Evolutionary conservation across 2,888 invertebrate species (phyloP), one percentile per base, ranked within the genome.

Genomic region (Sarcophaga caerulescens): DNA sequence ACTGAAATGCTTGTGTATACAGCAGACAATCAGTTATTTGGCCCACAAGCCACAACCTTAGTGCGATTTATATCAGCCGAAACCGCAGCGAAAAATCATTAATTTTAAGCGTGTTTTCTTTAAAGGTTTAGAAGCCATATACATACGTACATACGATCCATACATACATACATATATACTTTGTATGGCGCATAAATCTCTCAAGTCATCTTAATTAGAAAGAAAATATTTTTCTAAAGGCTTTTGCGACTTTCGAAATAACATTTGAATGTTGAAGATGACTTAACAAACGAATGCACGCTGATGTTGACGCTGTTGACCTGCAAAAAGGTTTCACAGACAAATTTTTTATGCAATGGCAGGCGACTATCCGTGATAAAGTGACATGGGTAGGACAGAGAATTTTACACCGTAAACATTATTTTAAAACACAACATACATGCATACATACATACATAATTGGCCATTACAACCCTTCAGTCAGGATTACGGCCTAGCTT

Each of bases 121-220:
- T 35, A 35, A 70, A 47, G 57, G 25, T 63, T 63, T 47, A 63
- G 14, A 14, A 35, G 35, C 35, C 35, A 10, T 10, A 35, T 10
- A 35, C 35, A 2, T 8, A 35, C 35, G 8, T 6, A 35, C 8
- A 2, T 35, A 35, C 35, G 25, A 25, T 25, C 25, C 25, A 25
- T 25, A 25, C 35, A 8, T 25, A 25, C 25, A 25, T 25, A 25
- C 25, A 0, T 4, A 25, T 8, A 35, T 35, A 10, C 35, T 35
- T 35, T 35, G 35, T 35, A 10, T 35, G 35, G 35, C 35, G 35
- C 35, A 35, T 35, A 52, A 52, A 52, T 52, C 52, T 52, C 52
- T 52, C 17, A 12, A 52, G 14, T 76, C 52, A 65, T 45, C 44
- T 65, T 65, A 79, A 79, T 71, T 71, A 65, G 19, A 69, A 45